phyloP scores from a whole-genome alignment of 37 sponge, comb jelly and placozoan genomes.

The Aplysina aerophoba region DNA sequence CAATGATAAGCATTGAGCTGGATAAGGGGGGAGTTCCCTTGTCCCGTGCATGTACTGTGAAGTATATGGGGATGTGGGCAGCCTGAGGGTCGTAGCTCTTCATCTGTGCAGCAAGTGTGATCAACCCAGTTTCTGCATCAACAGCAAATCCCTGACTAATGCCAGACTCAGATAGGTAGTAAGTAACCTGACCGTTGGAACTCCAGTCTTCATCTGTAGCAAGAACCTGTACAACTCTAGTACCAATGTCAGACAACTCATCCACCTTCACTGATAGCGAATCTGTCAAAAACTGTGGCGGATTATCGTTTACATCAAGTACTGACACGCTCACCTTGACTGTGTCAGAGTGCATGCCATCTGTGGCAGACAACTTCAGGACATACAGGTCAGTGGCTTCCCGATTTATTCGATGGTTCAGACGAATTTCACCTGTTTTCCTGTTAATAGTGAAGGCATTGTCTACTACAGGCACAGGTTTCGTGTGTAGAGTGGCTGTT shows the following conservation, averaged over 20 bases:
- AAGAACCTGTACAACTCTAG: background rate
- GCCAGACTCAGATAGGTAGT: background rate
- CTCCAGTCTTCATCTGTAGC: constrained; percentile 27
- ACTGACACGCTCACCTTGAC: background rate
- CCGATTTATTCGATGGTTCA: constrained; percentile 28
- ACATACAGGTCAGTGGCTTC: background rate
- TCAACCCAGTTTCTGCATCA: constrained; percentile 1
- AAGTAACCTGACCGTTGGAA: constrained; percentile 15
- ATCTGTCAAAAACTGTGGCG: constrained; percentile 14
- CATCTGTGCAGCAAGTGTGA: constrained; percentile 7
- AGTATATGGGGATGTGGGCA: background rate
- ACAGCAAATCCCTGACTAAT: background rate
- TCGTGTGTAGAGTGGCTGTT: background rate
- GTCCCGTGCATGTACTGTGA: constrained; percentile 6
- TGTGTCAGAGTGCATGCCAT: background rate
- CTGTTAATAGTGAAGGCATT: constrained; percentile 38
- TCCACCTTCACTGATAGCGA: background rate
- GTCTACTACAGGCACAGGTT: background rate
- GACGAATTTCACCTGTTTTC: constrained; percentile 40
- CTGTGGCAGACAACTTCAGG: background rate
- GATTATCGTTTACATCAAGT: constrained; percentile 38
- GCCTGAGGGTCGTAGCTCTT: background rate
- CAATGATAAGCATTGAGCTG: background rate
- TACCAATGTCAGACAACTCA: constrained; percentile 13
- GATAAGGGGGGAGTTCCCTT: constrained; percentile 9